Percentiles rank a stretch among this genome's conserved stretches.
Conservation (phyloP, 2,888 invertebrate genomes). For the Cremastinae sp. region DNA sequence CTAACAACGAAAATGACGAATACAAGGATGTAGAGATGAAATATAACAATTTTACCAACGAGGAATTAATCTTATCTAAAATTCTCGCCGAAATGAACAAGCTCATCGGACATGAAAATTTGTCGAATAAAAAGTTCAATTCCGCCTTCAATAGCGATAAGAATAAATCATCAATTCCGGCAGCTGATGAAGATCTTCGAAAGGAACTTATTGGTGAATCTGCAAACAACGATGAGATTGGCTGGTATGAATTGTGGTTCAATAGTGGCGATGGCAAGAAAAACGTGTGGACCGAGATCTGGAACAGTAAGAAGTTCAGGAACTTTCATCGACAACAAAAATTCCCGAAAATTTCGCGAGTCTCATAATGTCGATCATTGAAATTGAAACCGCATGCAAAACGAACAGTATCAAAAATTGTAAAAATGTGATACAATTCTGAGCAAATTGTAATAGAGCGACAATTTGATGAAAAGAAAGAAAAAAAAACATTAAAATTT, state of each 20-base stretch:
- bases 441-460: no score
- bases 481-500: no score
- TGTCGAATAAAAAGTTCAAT: slow-evolving; percentile 41
- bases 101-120: no score
- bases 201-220: slow-evolving; percentile 21
- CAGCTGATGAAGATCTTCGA: no score
- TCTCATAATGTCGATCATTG: slow-evolving; percentile 1
- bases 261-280: slow-evolving; percentile 39
- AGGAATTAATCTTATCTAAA: no score
- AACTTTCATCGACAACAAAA: slow-evolving; percentile 31
- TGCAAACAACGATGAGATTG: slow-evolving; percentile 17
- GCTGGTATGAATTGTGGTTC: slow-evolving; percentile 53
- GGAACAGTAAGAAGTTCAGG: slow-evolving; percentile 58
- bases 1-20: no score
- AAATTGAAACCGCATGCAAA: background rate
- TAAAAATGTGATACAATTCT: no score
- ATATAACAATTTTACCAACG: no score
- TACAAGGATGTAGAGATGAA: no score
- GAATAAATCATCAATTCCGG: slow-evolving; percentile 17
- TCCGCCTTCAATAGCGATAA: slow-evolving; percentile 34
- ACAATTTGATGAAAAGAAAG: no score
- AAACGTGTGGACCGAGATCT: slow-evolving; percentile 44
- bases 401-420: no score
- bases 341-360: background rate
- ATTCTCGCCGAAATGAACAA: no score